Base-by-base conservation (phyloP, 2,113 vertebrate genomes). In the Rhinolophus sinicus region DNA sequence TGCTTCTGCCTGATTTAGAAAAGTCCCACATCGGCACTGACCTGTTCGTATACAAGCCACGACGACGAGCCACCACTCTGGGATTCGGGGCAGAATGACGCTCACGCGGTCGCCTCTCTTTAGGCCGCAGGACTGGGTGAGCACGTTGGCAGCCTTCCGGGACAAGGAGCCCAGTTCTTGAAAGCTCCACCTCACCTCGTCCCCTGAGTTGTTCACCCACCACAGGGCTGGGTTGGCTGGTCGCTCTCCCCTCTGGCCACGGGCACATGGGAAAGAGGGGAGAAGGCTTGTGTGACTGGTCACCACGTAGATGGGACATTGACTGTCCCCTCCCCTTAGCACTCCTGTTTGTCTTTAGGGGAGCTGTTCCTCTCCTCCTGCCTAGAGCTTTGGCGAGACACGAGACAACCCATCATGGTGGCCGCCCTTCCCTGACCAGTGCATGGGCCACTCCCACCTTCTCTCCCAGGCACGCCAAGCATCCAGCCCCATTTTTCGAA, bases 1-100 rank as follows among this genome's bases (percentile, higher is more conserved):
- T 70, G 40, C 78, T 72, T 96, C 67, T 56, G 18, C 13, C 8
- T 58, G 60, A 38, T 62, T 96, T 82, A 70, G 6, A 67, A 21
- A 75, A 16, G 33, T 69, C 78, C 38, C 50, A 7, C 65, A 28
- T 21, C 40, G 62, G 28, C 89, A 95, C 96, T 70, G 50, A 99
- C 99, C 99, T 98, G 99, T 98, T 97, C 98, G 86, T 54, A 99
- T 98, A 91, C 98, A 99, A 30, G 99, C 99, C 65, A 99, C 97
- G 0, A 98, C 98, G n/a, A 99, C 77, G 82, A 99, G 98, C 99
- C 99, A 99, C 99, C 99, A 99, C 88, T 99, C 99, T 1, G 99
- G 98, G n/a, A 99, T 83, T 80, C 93, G 90, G 64, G 99, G 99
- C 21, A 99, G 98, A 64, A 99, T 98, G 62, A 99, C 98, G 0